Percentiles rank a stretch among this genome's conserved stretches.
phyloP scores from a whole-genome alignment of 2,888 invertebrate genomes.

The Andrena haemorrhoa region DNA sequence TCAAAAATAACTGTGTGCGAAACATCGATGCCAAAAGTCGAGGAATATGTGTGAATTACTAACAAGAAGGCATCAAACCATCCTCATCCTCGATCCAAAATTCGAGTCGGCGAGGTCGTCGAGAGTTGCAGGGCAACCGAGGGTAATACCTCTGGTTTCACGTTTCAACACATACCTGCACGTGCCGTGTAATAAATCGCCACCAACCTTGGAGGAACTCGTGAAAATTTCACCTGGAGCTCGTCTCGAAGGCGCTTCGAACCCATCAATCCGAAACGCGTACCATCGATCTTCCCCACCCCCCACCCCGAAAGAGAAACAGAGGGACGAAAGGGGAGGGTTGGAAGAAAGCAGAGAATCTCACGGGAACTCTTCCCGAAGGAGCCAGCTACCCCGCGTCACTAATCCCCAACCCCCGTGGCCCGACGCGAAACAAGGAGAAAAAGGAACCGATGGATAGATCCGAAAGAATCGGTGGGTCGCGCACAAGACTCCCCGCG shows the following conservation, averaged over 20 bases:
- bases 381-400: not conserved
- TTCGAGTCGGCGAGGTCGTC: too few species aligned
- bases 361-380: not conserved
- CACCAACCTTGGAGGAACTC: not conserved
- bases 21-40: not conserved
- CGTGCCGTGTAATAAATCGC: too few species aligned
- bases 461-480: not conserved
- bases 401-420: not conserved
- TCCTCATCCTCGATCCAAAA: not conserved
- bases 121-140: too few species aligned
- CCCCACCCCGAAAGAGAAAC: too few species aligned
- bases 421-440: too few species aligned
- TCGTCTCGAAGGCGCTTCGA: not conserved
- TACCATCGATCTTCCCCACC: not conserved
- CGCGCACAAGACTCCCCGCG: slow-evolving; percentile 7
- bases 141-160: too few species aligned
- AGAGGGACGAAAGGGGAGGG: too few species aligned
- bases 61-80: not conserved
- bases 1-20: not conserved
- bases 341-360: not conserved
- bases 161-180: not conserved
- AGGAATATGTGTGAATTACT: not conserved
- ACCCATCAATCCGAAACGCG: slow-evolving; percentile 5
- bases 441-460: not conserved
- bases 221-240: slow-evolving; percentile 6